Base-by-base conservation (phyloP, 2,113 vertebrate genomes). In the Polypterus bichir region DNA sequence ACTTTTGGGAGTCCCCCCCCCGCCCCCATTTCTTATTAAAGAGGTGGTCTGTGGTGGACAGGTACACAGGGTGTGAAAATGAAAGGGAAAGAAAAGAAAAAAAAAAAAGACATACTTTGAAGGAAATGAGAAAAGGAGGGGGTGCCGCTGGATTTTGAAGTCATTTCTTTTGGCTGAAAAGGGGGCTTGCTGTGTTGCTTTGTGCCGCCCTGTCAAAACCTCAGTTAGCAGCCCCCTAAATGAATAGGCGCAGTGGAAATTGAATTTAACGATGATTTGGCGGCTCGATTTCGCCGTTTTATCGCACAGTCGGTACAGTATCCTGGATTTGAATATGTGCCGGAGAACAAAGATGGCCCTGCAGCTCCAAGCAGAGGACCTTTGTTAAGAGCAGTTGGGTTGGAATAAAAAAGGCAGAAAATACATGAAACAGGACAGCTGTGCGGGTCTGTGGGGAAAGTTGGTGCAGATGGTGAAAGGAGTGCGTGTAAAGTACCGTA, bases 341-440 rank as follows among this genome's bases (percentile, higher is more conserved):
- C 57, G 48, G 59, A 54, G 55, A 66, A 27, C 56, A 53, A 49
- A 57, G 55, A 58, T 48, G 54, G 65, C 46, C 56, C 59, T 49
- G 44, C 65, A 54, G 67, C 66, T 68, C 65, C 66, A 66, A 68
- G 59, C 49, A 58, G 66, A 59, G 44, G 60, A 51, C 62, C 53
- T 70, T 72, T 73, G 68, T 71, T 48, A 48, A 55, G 61, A 69
- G 65, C 60, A 48, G 66, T 72, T 65, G 62, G 67, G 65, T 69
- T 45, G 44, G 66, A 64, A 64, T 71, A 71, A 72, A 69, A 75
- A 73, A 72, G 71, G 66, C 68, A 60, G 68, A 77, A 72, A 79
- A 78, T 81, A 81, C 86, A 79, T 83, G 79, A 81, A 80, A 77
- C 70, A 67, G 79, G 80, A 81, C 86, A 88, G 85, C 81, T 86